Base-by-base conservation (phyloP, 2,797 vertebrate genomes). In the Oreochromis mossambicus region DNA sequence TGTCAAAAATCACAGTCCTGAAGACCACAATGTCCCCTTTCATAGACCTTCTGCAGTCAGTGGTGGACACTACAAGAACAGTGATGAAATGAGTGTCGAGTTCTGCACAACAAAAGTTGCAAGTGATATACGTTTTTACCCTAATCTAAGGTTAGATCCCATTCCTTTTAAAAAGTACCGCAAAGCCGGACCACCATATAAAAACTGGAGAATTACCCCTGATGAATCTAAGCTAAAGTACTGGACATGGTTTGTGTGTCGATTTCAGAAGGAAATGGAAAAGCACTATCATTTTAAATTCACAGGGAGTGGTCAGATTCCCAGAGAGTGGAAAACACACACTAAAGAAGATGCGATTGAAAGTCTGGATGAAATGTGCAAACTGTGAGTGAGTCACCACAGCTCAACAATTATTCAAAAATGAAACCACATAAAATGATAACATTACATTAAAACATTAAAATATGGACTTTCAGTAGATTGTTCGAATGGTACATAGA, bases 171-270 rank as follows among this genome's bases (percentile, higher is more conserved):
- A 93, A 79, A 32, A 15, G 3, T 94, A 93, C n/a, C 83, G 17
- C 75, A 79, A 4, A 6, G 93, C 70, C 79, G 93, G 92, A 9
- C 55, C 21, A 6, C 4, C 3, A 2, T 94, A 13, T 55, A 78
- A 34, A 17, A 24, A 24, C 3, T 95, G 94, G 94, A 81, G 9
- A 3, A 95, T 95, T 6, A 92, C 91, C 3, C 46, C 90, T 46
- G 92, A 95, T 63, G 46, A 6, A 2, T 94, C 94, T 5, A 87
- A 84, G 32, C 51, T 93, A 29, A 51, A 29, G 2, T 95, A 92
- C 32, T 95, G 94, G 94, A 93, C 87, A 80, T 95, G 93, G 95
- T 94, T 95, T 88, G 82, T 93, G 8, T 91, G 89, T 43, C 73
- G 5, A 26, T 95, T 95, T 85, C 41, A 93, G 36, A 12, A 70